phyloP scores from a whole-genome alignment of 2,797 vertebrate genomes.

The Eidolon dupreanum region DNA sequence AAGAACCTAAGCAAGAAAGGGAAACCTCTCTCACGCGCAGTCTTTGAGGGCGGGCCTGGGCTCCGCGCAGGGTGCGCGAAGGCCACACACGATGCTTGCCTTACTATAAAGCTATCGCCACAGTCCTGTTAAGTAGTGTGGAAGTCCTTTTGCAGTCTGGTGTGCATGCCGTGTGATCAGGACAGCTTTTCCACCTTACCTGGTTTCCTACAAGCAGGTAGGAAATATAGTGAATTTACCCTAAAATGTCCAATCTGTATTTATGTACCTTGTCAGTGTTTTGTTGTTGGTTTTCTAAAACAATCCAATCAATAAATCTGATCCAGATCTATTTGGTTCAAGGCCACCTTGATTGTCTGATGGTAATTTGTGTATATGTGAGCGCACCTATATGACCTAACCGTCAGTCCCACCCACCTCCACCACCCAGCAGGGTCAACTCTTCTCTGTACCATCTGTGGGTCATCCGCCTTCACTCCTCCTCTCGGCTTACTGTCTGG shows the following conservation, averaged over 20 bases:
- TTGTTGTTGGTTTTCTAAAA: constrained; percentile 70
- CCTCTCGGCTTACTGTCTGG: neutral
- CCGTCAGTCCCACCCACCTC: neutral
- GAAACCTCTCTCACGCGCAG: neutral
- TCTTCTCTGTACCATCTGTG: neutral
- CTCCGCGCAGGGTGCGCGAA: neutral
- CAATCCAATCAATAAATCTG: constrained; percentile 74
- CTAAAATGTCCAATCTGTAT: constrained; percentile 53
- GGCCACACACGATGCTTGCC: constrained; percentile 65
- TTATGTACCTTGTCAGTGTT: constrained; percentile 58
- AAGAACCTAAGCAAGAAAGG: constrained; percentile 16
- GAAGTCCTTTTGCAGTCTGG: constrained; percentile 44
- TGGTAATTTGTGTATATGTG: neutral
- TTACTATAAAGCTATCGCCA: constrained; percentile 22
- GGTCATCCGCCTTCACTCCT: neutral
- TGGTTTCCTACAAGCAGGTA: neutral
- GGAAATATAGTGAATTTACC: constrained; percentile 33
- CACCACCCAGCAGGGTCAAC: neutral
- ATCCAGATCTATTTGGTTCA: constrained; percentile 29
- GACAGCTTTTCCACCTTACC: neutral
- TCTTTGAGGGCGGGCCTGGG: neutral
- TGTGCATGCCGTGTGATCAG: constrained; percentile 14
- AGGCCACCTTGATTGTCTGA: constrained; percentile 49
- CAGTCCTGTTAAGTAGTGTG: neutral
- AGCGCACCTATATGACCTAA: neutral